Conservation (phyloP, 1,140 invertebrate genomes). For the Melitaea cinxia region DNA sequence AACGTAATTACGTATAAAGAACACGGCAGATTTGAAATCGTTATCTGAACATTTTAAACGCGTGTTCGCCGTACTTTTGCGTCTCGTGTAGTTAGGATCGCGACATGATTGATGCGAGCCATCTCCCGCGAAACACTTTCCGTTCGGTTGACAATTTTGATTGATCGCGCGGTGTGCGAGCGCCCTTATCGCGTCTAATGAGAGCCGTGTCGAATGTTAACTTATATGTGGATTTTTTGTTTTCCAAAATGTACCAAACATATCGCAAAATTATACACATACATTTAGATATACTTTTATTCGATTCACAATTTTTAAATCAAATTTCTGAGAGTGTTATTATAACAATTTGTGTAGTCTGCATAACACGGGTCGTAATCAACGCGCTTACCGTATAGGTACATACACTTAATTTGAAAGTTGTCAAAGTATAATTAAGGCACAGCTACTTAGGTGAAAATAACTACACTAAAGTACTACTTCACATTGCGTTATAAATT, state of each 20-base stretch:
- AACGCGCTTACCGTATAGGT: not conserved
- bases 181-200: constrained; percentile 57
- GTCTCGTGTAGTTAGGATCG: constrained; percentile 15
- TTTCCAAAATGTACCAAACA: not conserved
- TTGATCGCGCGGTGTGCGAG: constrained; percentile 65
- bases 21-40: constrained; percentile 14
- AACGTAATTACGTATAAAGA: not conserved
- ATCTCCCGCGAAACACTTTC: constrained; percentile 22
- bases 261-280: not conserved
- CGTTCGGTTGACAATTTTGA: constrained; percentile 77
- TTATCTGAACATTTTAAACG: constrained; percentile 19
- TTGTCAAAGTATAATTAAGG: constrained; percentile 7
- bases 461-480: constrained; percentile 21
- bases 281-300: too few species aligned
- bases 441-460: constrained; percentile 9
- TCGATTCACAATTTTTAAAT: too few species aligned
- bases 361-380: not conserved
- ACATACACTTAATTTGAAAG: not conserved
- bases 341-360: not conserved
- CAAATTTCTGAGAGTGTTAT: not conserved
- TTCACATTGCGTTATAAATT: constrained; percentile 19
- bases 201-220: constrained; percentile 33
- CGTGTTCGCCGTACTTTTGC: constrained; percentile 8
- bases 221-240: constrained; percentile 1
- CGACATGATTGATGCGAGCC: constrained; percentile 62